These are phyloP conservation scores for Antechinus stuartii DNA, from an alignment of 2,113 vertebrate genomes.

Conservation along the genomic window DNA sequence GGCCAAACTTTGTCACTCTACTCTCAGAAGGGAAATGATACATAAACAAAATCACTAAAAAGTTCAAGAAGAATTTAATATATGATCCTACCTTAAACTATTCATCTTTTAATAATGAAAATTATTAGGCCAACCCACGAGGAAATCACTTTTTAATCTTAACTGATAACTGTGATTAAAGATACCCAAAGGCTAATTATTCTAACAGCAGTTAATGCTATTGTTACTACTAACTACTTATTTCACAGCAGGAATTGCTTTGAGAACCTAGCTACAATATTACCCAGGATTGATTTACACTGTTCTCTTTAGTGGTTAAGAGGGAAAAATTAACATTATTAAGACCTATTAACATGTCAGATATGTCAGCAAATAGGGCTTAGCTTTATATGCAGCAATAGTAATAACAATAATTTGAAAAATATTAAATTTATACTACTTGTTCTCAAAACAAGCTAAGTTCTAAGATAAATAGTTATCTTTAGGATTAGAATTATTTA, in stretches of 20 bases:
- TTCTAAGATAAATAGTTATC: slow-evolving; percentile 21
- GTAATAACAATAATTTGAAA: neutral
- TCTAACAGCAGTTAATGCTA: slow-evolving; percentile 80
- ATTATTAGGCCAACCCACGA: slow-evolving; percentile 71
- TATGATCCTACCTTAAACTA: slow-evolving; percentile 75
- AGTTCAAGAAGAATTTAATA: slow-evolving; percentile 66
- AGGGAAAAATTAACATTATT: slow-evolving; percentile 54
- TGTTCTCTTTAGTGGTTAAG: slow-evolving; percentile 75
- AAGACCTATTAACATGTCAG: slow-evolving; percentile 56
- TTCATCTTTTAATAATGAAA: slow-evolving; percentile 73
- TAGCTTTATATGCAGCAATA: slow-evolving; percentile 17
- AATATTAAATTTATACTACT: neutral
- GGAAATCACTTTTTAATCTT: slow-evolving; percentile 81
- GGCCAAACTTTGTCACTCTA: neutral
- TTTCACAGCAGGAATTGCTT: slow-evolving; percentile 82
- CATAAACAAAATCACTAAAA: slow-evolving; percentile 74
- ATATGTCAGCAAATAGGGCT: slow-evolving; percentile 50
- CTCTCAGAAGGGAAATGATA: neutral
- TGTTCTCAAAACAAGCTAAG: slow-evolving; percentile 29
- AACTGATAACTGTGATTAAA: slow-evolving; percentile 86
- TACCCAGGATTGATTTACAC: slow-evolving; percentile 79
- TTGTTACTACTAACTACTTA: slow-evolving; percentile 83
- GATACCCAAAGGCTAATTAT: slow-evolving; percentile 80
- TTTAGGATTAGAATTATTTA: slow-evolving; percentile 2
- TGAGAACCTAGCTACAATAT: slow-evolving; percentile 81